These are phyloP conservation scores for Eretmocerus hayati DNA, from an alignment of 2,888 invertebrate genomes.

Conservation along the genomic window DNA sequence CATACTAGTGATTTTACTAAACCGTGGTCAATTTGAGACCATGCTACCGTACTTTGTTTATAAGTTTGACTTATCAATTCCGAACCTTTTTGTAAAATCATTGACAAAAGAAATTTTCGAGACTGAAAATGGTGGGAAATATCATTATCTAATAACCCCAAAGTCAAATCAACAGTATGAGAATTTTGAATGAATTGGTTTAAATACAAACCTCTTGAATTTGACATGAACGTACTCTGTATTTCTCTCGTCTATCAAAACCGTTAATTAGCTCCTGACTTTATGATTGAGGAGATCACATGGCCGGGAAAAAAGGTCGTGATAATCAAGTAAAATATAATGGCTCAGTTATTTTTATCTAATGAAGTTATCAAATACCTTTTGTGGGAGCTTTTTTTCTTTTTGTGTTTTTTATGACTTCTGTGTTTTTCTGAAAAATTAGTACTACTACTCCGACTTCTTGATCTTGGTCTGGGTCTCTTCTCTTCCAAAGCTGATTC, in stretches of 20 bases:
- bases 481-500: slow-evolving; percentile 37
- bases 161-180: background rate
- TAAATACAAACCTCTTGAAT: background rate
- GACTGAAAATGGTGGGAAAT: background rate
- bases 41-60: no score
- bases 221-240: no score
- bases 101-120: background rate
- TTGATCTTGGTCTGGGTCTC: slow-evolving; percentile 36
- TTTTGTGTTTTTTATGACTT: slow-evolving; percentile 43
- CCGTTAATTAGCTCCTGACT: no score
- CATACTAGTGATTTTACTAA: no score
- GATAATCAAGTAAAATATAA: no score
- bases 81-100: background rate
- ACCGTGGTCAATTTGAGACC: background rate
- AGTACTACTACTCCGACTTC: slow-evolving; percentile 36
- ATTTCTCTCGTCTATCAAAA: no score
- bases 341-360: background rate
- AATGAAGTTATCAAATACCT: slow-evolving; percentile 39
- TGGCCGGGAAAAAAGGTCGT: no score
- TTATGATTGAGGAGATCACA: no score
- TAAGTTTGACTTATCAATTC: no score
- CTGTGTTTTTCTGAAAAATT: slow-evolving; percentile 39
- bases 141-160: background rate
- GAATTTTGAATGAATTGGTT: background rate
- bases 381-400: slow-evolving; percentile 50